Evolutionary conservation across 2,888 invertebrate genomes (phyloP).

Genomic region (Pyrochroa serraticornis): DNA sequence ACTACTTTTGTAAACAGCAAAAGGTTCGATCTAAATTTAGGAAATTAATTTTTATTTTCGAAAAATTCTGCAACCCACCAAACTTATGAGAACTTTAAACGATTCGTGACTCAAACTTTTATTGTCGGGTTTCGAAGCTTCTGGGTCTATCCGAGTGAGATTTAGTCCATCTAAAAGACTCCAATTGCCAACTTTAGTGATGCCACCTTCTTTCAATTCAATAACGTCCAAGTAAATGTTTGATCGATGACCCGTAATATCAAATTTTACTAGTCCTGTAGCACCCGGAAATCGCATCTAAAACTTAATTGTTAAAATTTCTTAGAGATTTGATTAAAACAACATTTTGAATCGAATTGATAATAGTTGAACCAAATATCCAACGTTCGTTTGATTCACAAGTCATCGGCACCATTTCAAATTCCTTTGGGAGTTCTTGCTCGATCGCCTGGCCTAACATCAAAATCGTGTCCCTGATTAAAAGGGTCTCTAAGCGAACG

Average conservation of each 20-base stretch:
- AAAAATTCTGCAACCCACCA: slow-evolving; percentile 3
- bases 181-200: slow-evolving; percentile 55
- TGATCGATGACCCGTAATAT: slow-evolving; percentile 55
- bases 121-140: slow-evolving; percentile 56
- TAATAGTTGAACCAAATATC: slow-evolving; percentile 80
- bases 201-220: slow-evolving; percentile 55
- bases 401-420: slow-evolving; percentile 59
- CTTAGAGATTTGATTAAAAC: too few relatives aligned
- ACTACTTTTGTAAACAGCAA: slow-evolving; percentile 65
- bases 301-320: slow-evolving; percentile 3
- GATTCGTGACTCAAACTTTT: slow-evolving; percentile 55
- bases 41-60: too few relatives aligned
- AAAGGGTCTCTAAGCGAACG: slow-evolving; percentile 68
- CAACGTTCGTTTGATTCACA: slow-evolving; percentile 71
- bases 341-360: slow-evolving; percentile 77
- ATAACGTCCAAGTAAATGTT: slow-evolving; percentile 56
- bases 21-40: slow-evolving; percentile 65
- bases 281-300: slow-evolving; percentile 54
- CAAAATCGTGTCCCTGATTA: slow-evolving; percentile 83
- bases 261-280: slow-evolving; percentile 55
- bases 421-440: slow-evolving; percentile 61
- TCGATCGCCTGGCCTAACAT: slow-evolving; percentile 77
- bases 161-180: slow-evolving; percentile 51
- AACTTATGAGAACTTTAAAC: slow-evolving; percentile 8
- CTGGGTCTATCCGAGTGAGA: slow-evolving; percentile 53